Base-by-base conservation (phyloP, 2,888 invertebrate species). In the Apodemia duryi region DNA sequence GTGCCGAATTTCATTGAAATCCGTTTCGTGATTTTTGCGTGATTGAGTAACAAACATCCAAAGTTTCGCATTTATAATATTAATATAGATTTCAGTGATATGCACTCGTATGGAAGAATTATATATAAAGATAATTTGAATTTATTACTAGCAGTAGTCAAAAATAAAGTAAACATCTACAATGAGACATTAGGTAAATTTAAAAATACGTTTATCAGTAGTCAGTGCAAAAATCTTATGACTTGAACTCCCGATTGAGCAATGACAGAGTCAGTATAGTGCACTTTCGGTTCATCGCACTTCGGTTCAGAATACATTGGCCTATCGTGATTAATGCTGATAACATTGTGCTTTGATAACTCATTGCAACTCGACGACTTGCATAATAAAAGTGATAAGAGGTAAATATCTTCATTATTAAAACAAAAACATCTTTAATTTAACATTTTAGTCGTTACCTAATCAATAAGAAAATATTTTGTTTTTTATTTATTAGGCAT, bases 231-330 rank as follows among this genome's bases (percentile, higher is more conserved):
- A 66, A 63, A 57, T 60, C 38, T 61, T 65, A 63, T 66, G 43
- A 57, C 62, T 61, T 35, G 61, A 68, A 63, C 51, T 13, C 46
- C 43, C 2, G 29, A 63, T 64, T 9, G 61, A 46, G 62, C 61
- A 65, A 66, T 57, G 38, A 67, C 72, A 71, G 74, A 67, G 71
- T 71, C 73, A 78, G 83, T 81, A 84, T 80, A 83, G 82, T 83
- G 83, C 80, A 82, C 81, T 81, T 77, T 74, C 74, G 80, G 81
- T 84, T 75, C 78, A 80, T 82, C 79, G 77, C 73, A 74, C 79
- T 76, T 71, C 75, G 69, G 72, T 77, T 73, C 71, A 73, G 72
- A 79, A 81, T 83, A 86, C 83, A 85, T 83, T 83, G 78, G 77
- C 74, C 73, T 74, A 75, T 76, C 73, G 73, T 69, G 68, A 68